phyloP scores from a whole-genome alignment of 1,140 invertebrate genomes.

The Uloborus diversus region DNA sequence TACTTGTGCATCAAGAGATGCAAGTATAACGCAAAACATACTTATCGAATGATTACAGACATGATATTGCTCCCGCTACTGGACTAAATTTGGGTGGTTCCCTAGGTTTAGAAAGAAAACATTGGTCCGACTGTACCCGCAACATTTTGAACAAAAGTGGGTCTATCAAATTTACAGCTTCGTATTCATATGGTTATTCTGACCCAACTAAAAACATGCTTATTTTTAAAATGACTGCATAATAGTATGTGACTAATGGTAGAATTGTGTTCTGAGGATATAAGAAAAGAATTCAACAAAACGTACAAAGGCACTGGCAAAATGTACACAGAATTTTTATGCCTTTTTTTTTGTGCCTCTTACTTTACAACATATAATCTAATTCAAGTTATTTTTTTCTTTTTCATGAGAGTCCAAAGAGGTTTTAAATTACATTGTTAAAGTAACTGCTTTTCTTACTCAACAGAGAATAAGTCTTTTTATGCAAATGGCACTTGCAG shows the following conservation, averaged over 20 bases:
- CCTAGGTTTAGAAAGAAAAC: constrained; percentile 5
- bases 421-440: not conserved
- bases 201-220: no score
- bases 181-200: no score
- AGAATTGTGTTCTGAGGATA: no score
- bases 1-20: no score
- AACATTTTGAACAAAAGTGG: constrained; percentile 7
- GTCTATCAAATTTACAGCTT: no score
- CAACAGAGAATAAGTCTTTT: not conserved
- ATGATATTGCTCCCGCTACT: not conserved
- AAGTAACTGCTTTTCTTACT: not conserved
- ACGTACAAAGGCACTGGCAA: constrained; percentile 44
- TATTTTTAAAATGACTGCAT: no score
- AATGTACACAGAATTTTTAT: constrained; percentile 7
- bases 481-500: constrained; percentile 51
- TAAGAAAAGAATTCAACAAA: no score
- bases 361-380: no score
- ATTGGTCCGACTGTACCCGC: constrained; percentile 43
- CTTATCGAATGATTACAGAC: no score
- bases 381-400: not conserved
- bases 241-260: no score
- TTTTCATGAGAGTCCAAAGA: not conserved
- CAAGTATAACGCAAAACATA: no score
- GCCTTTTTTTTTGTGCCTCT: constrained; percentile 39
- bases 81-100: constrained; percentile 4